phyloP scores from a whole-genome alignment of 2,888 invertebrate genomes.

The Orthosia gothica region DNA sequence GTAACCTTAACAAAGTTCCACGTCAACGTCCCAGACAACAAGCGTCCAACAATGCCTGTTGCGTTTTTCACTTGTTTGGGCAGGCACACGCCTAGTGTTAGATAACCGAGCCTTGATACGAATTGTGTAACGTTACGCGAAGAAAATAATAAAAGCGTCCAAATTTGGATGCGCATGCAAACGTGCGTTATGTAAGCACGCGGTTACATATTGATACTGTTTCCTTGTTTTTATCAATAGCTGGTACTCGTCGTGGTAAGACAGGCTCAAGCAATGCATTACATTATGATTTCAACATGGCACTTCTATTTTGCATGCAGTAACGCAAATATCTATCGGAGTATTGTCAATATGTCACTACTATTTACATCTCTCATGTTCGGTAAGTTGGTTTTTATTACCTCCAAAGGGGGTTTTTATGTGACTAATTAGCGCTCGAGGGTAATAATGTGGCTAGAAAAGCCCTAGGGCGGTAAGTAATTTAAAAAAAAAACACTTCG shows the following conservation, averaged over 20 bases:
- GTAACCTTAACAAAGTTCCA: neutral
- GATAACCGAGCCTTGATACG: constrained; percentile 44
- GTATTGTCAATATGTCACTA: neutral
- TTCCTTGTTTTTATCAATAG: constrained; percentile 52
- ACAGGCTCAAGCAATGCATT: neutral
- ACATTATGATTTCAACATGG: neutral
- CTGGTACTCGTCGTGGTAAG: neutral
- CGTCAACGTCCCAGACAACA: neutral
- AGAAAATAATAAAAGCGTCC: constrained; percentile 57
- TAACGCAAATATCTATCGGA: neutral
- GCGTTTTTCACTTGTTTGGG: constrained; percentile 2
- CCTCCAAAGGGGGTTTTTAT: too few species aligned
- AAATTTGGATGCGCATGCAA: constrained; percentile 65
- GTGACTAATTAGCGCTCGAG: too few species aligned
- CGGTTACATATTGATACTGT: constrained; percentile 54
- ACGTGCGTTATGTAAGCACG: constrained; percentile 47
- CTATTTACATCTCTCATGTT: too few species aligned
- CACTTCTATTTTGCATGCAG: neutral
- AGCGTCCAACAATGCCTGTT: neutral
- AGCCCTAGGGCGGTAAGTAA: too few species aligned
- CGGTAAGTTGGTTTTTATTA: too few species aligned
- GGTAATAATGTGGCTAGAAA: too few species aligned
- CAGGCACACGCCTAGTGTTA: constrained; percentile 31
- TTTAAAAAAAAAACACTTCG: too few species aligned
- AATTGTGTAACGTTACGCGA: constrained; percentile 60